Percentiles rank a stretch among this genome's conserved stretches.
Conservation (phyloP, 2,797 vertebrate genomes). For the Vespertilio murinus region DNA sequence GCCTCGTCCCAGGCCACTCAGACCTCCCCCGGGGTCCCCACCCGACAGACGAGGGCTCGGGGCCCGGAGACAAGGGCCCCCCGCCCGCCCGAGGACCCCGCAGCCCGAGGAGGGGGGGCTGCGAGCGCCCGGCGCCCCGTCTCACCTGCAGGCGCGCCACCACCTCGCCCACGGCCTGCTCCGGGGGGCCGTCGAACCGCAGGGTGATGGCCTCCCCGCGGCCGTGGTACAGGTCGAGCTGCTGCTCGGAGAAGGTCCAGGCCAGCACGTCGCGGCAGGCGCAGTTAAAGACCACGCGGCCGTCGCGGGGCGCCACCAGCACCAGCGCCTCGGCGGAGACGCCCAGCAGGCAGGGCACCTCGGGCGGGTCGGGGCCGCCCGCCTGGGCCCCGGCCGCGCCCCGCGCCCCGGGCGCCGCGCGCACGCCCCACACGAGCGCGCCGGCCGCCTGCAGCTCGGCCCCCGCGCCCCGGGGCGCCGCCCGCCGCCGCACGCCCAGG, state of each 20-base stretch:
- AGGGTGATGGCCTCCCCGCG: slow-evolving; percentile 89
- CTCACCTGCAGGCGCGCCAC: slow-evolving; percentile 93
- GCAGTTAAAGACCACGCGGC: slow-evolving; percentile 91
- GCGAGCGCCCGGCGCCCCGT: neutral
- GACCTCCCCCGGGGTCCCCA: neutral
- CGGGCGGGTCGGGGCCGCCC: neutral
- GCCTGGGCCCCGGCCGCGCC: slow-evolving; percentile 31
- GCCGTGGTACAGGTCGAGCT: slow-evolving; percentile 92
- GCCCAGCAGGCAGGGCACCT: slow-evolving; percentile 87
- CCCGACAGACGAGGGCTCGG: fast-evolving
- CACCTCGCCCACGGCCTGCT: slow-evolving; percentile 91
- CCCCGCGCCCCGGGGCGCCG: slow-evolving; percentile 89
- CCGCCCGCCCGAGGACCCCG: neutral
- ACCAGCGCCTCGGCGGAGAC: slow-evolving; percentile 92
- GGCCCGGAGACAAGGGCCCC: neutral
- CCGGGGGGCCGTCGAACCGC: slow-evolving; percentile 85
- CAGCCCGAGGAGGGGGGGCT: too few relatives aligned
- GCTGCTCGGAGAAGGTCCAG: slow-evolving; percentile 89
- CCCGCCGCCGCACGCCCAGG: slow-evolving; percentile 90
- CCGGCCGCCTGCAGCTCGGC: slow-evolving; percentile 83
- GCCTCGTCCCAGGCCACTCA: neutral
- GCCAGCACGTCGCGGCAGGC: slow-evolving; percentile 94
- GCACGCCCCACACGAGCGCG: slow-evolving; percentile 91
- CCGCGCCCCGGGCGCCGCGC: slow-evolving; percentile 65
- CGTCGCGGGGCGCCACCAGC: slow-evolving; percentile 87